Evolutionary conservation across 2,797 vertebrate species (phyloP).

Genomic region (Enteromius unitaeniatus): DNA sequence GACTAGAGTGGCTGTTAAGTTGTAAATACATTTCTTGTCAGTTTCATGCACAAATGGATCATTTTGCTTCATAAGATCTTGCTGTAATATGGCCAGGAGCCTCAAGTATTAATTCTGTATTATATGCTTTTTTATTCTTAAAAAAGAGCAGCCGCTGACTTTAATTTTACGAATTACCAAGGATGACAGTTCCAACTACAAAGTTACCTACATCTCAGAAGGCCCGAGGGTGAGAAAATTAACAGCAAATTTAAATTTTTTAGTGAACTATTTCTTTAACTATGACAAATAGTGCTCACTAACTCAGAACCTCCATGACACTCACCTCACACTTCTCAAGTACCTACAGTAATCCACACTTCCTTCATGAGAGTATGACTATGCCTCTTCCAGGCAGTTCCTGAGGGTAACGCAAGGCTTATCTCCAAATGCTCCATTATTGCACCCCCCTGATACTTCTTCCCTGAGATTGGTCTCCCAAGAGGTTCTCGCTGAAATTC

Average conservation of each 20-base stretch:
- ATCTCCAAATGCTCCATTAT: constrained; percentile 17
- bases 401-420: constrained; percentile 4
- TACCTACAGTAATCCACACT: constrained; percentile 25
- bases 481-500: not conserved
- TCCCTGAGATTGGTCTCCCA: constrained; percentile 6
- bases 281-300: not conserved
- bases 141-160: not conserved
- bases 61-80: too few relatives aligned
- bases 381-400: constrained; percentile 5
- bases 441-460: constrained; percentile 22
- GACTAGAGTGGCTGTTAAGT: too few relatives aligned
- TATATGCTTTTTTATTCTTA: not conserved
- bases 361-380: not conserved
- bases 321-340: not conserved
- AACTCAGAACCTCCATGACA: not conserved
- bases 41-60: not conserved
- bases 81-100: not conserved
- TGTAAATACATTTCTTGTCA: too few relatives aligned
- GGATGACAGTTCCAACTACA: not conserved
- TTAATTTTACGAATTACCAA: not conserved
- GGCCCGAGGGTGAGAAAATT: not conserved
- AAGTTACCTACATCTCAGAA: not conserved
- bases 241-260: not conserved
- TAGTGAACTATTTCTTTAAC: not conserved
- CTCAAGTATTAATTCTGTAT: not conserved